These are phyloP conservation scores for Mus spretus DNA, from an alignment of 2,797 vertebrate genomes.

Conservation along the genomic window DNA sequence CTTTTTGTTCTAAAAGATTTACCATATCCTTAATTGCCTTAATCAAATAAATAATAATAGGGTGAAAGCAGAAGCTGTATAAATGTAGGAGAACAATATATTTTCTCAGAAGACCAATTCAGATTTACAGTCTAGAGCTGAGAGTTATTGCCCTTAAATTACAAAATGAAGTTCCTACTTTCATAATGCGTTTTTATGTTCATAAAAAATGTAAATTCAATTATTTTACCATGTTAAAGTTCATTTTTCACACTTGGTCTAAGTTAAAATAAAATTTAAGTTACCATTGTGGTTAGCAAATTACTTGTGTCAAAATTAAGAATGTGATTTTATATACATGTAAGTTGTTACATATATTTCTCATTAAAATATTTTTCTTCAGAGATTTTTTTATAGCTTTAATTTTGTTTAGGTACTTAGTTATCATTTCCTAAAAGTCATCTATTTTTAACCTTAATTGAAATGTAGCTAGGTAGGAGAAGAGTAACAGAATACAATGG, in stretches of 20 bases:
- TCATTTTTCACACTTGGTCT: background rate
- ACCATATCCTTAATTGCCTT: conserved; percentile 7
- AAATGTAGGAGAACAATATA: background rate
- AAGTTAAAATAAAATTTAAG: background rate
- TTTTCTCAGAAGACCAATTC: background rate
- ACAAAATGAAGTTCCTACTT: background rate
- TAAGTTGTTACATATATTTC: background rate
- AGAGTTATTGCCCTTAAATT: background rate
- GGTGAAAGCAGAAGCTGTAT: background rate
- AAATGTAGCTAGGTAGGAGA: background rate
- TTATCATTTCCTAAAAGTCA: background rate
- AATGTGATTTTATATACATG: background rate
- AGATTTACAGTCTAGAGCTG: conserved; percentile 20
- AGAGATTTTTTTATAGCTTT: background rate
- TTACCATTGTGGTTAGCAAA: background rate
- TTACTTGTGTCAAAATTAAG: background rate
- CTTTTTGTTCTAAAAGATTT: background rate
- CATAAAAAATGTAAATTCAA: conserved; percentile 44
- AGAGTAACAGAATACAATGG: background rate
- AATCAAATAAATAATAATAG: background rate
- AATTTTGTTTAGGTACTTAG: conserved; percentile 4
- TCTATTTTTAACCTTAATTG: background rate
- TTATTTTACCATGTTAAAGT: background rate
- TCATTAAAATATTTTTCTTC: conserved; percentile 47
- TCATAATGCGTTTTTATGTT: background rate